Percentiles rank a stretch among this genome's conserved stretches.
phyloP scores from a whole-genome alignment of 1,140 invertebrate genomes.

The Araneus ventricosus region DNA sequence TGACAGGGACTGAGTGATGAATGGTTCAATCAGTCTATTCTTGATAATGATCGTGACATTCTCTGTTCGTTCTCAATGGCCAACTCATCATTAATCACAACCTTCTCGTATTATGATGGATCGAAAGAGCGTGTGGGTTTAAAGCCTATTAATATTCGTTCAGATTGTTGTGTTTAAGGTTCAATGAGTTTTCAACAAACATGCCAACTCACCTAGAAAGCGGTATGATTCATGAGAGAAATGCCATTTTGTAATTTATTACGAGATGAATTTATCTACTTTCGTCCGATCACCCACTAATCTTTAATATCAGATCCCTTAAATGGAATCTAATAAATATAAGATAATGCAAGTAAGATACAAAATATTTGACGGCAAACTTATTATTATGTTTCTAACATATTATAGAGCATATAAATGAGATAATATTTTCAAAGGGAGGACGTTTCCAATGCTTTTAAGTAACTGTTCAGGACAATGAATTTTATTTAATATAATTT shows the following conservation, averaged over 20 bases:
- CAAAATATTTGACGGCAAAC: too few species aligned
- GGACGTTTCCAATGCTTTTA: too few species aligned
- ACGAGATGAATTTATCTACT: not conserved
- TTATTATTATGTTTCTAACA: too few species aligned
- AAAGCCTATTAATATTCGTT: constrained; percentile 44
- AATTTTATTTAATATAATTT: too few species aligned
- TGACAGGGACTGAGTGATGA: constrained; percentile 25
- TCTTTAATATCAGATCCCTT: too few species aligned
- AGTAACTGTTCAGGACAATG: too few species aligned
- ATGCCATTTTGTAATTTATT: not conserved
- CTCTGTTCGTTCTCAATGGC: constrained; percentile 36
- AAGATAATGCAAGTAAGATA: too few species aligned
- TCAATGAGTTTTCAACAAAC: constrained; percentile 17
- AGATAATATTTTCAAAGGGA: too few species aligned
- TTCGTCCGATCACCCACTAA: too few species aligned
- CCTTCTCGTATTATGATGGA: not conserved
- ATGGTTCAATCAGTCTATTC: constrained; percentile 26
- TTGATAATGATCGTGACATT: constrained; percentile 33
- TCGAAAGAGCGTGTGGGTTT: constrained; percentile 5
- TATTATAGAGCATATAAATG: too few species aligned
- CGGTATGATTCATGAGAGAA: too few species aligned
- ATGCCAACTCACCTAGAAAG: not conserved
- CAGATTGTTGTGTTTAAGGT: constrained; percentile 35
- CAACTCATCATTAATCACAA: constrained; percentile 23
- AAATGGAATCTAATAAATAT: too few species aligned